Conservation (phyloP, 2,113 vertebrate species). For the Azemiops feae region DNA sequence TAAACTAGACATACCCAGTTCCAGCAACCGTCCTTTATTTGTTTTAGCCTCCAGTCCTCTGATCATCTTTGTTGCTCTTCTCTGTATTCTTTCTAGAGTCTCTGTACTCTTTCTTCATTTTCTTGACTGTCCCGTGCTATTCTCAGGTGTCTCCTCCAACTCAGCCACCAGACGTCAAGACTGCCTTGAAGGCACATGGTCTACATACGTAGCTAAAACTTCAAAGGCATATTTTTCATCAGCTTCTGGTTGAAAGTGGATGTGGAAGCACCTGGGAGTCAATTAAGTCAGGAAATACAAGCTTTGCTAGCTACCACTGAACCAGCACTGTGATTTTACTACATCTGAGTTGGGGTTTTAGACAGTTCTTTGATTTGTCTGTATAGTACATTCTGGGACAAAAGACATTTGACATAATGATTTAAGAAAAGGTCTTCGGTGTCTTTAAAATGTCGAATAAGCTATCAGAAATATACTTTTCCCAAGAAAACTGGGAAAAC, state of each 20-base stretch:
- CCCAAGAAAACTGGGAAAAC: too few species aligned
- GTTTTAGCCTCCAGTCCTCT: too few species aligned
- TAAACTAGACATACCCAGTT: too few species aligned
- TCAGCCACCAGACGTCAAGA: neutral
- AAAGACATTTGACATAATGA: neutral
- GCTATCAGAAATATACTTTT: neutral
- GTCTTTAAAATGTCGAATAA: neutral
- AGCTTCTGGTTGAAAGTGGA: neutral
- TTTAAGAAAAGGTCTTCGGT: neutral
- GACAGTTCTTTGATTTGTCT: neutral
- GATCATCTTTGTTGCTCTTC: too few species aligned
- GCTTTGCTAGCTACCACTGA: neutral
- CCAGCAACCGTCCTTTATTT: too few species aligned
- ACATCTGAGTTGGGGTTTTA: neutral
- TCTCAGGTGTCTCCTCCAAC: neutral
- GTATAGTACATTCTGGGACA: neutral
- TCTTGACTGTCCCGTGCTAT: neutral
- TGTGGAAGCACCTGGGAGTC: neutral
- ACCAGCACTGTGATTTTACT: neutral
- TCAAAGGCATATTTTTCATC: neutral
- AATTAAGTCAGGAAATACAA: neutral
- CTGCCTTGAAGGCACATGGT: neutral
- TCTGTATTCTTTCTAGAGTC: too few species aligned
- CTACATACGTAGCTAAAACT: neutral
- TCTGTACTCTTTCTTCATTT: neutral